A percentile compares a stretch with the other conserved stretches of the same genome.
Evolutionary conservation across 2,888 invertebrate genomes (phyloP).

Genomic region (Macrosiphum euphorbiae): DNA sequence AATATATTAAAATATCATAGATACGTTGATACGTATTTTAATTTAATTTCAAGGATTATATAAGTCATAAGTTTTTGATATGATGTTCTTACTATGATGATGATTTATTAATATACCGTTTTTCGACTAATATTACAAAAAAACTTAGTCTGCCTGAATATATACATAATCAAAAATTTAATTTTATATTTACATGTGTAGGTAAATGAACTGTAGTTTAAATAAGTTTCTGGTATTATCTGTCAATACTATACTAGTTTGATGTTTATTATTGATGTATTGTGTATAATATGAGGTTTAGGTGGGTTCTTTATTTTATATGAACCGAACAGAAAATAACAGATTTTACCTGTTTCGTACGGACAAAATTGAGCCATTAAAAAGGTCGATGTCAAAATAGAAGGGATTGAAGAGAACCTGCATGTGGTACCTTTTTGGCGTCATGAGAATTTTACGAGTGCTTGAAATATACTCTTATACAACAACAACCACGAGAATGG

Average conservation of each 20-base stretch:
- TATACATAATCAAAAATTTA: neutral
- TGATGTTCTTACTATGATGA: neutral
- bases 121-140: neutral
- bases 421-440: neutral
- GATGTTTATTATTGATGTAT: neutral
- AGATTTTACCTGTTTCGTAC: neutral
- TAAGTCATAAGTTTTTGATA: neutral
- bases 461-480: slow-evolving; percentile 14
- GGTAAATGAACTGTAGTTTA: neutral
- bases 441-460: neutral
- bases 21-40: neutral
- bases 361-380: neutral
- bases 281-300: neutral
- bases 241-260: neutral
- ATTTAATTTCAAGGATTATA: neutral
- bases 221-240: neutral
- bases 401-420: neutral
- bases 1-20: neutral
- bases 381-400: neutral
- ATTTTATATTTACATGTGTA: neutral
- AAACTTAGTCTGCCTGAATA: neutral
- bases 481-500: neutral
- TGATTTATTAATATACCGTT: neutral
- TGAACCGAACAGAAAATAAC: neutral
- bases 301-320: neutral